These are phyloP conservation scores for Empidonax alnorum DNA, from an alignment of 2,113 vertebrate genomes.

Conservation along the genomic window DNA sequence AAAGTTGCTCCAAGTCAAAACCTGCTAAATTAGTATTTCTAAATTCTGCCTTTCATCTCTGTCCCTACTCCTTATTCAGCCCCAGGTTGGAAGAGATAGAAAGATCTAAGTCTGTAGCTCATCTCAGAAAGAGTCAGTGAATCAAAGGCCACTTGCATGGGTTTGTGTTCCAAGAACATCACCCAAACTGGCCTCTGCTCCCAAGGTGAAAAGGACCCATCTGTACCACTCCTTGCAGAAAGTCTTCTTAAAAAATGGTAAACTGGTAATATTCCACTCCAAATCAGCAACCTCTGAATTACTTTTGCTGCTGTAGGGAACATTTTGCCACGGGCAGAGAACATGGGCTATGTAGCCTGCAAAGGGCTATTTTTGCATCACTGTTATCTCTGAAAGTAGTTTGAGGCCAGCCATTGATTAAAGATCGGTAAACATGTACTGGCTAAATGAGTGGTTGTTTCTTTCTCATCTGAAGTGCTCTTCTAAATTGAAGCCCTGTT, in stretches of 20 bases:
- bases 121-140: not conserved
- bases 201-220: not conserved
- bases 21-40: constrained; percentile 34
- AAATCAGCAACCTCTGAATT: not conserved
- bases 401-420: constrained; percentile 9
- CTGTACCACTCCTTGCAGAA: not conserved
- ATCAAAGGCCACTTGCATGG: not conserved
- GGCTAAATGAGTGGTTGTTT: not conserved
- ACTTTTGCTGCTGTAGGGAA: not conserved
- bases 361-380: constrained; percentile 3
- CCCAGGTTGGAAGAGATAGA: not conserved
- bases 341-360: not conserved
- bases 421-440: not conserved
- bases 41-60: constrained; percentile 44
- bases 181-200: not conserved
- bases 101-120: not conserved
- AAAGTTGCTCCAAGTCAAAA: constrained; percentile 24
- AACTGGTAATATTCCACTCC: not conserved
- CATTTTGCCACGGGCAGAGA: not conserved
- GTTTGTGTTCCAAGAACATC: not conserved
- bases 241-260: not conserved
- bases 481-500: constrained; percentile 28
- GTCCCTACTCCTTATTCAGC: not conserved
- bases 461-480: constrained; percentile 30
- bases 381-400: not conserved